Percentiles rank a stretch among this genome's conserved stretches.
These are phyloP conservation scores for Odontamblyopus lacepedii DNA, from an alignment of 2,797 vertebrate genomes.

Conservation along the genomic window DNA sequence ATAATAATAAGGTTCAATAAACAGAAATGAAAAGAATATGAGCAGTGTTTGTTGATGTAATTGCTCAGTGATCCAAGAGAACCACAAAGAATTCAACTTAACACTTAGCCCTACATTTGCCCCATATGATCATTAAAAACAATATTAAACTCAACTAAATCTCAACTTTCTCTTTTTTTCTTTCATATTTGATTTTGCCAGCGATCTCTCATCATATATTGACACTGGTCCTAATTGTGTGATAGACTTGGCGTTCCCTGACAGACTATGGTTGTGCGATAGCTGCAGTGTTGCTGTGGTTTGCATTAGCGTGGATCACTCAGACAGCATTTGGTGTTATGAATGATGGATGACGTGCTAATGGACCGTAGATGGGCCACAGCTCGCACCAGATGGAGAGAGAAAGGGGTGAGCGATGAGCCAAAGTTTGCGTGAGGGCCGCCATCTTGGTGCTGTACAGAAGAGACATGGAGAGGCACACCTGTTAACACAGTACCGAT, in stretches of 20 bases:
- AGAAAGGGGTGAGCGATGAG: slow-evolving; percentile 36
- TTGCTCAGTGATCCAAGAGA: too few species aligned
- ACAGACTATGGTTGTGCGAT: slow-evolving; percentile 11
- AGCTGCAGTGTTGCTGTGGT: slow-evolving; percentile 17
- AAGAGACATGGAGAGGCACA: slow-evolving; percentile 55
- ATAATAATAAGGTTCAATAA: too few species aligned
- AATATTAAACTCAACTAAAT: too few species aligned
- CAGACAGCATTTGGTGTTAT: slow-evolving; percentile 26
- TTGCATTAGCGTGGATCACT: slow-evolving; percentile 27
- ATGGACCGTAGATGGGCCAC: slow-evolving; percentile 44
- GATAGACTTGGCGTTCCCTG: slow-evolving; percentile 35
- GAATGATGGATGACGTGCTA: slow-evolving; percentile 50
- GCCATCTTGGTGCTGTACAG: slow-evolving; percentile 24
- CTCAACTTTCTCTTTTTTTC: neutral
- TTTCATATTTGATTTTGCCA: neutral
- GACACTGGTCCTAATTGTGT: neutral
- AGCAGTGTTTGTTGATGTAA: too few species aligned
- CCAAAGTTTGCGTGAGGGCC: slow-evolving; percentile 33
- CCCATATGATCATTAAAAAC: too few species aligned
- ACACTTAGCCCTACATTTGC: too few species aligned
- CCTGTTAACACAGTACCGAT: slow-evolving; percentile 47
- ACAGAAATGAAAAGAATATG: too few species aligned
- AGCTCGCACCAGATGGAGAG: slow-evolving; percentile 47
- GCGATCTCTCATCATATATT: neutral
- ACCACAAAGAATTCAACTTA: too few species aligned